A percentile compares a stretch with the other conserved stretches of the same genome.
Evolutionary conservation across 2,888 invertebrate genomes (phyloP).

Genomic region (Muschampia plurimacula): DNA sequence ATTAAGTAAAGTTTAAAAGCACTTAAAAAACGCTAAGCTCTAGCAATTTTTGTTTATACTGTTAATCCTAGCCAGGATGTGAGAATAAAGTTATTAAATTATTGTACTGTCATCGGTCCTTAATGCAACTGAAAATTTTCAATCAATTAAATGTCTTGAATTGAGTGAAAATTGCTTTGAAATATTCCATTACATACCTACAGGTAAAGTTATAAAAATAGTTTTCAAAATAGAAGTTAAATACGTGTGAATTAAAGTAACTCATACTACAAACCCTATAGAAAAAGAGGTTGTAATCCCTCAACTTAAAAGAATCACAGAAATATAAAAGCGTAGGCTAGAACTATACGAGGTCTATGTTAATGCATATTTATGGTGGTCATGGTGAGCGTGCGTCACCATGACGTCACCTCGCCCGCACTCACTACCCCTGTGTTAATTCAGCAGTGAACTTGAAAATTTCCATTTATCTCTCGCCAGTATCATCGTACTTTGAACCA

Average conservation of each 20-base stretch:
- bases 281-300: neutral
- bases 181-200: no score
- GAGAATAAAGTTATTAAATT: no score
- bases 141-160: no score
- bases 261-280: neutral
- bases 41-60: no score
- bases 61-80: no score
- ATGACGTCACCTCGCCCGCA: constrained; percentile 53
- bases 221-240: neutral
- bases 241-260: neutral
- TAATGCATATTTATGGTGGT: constrained; percentile 35
- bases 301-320: constrained; percentile 5
- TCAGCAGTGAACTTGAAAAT: constrained; percentile 59
- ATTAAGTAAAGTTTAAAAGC: no score
- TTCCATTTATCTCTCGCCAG: constrained; percentile 1
- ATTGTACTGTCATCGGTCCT: no score
- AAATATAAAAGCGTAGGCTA: constrained; percentile 19
- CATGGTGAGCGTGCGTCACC: constrained; percentile 45
- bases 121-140: no score
- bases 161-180: no score
- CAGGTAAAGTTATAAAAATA: neutral
- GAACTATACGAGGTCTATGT: constrained; percentile 20
- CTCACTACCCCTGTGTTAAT: constrained; percentile 42
- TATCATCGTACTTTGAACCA: neutral
- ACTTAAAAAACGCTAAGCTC: no score